These are phyloP conservation scores for Philopedon plagiatum DNA, from an alignment of 2,888 invertebrate species.

Conservation along the genomic window DNA sequence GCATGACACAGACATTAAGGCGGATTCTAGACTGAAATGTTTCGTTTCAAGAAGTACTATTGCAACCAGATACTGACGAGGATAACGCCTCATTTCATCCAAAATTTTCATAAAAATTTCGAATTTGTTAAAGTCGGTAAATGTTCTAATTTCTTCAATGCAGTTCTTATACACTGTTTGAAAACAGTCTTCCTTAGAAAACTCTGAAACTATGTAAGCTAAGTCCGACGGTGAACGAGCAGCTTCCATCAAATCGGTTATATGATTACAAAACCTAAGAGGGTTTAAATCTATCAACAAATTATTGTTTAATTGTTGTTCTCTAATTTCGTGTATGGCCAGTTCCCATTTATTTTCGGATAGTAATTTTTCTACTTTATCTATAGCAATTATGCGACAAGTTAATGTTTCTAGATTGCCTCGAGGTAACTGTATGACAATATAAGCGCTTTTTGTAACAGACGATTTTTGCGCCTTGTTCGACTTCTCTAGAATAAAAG, in stretches of 20 bases:
- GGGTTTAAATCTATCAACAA: conserved; percentile 90
- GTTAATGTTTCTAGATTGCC: conserved; percentile 95
- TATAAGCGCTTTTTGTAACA: conserved; percentile 69
- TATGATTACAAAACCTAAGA: conserved; percentile 76
- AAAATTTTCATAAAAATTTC: conserved; percentile 68
- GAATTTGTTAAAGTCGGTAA: conserved; percentile 58
- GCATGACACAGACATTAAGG: conserved; percentile 52
- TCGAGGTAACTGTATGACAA: conserved; percentile 92
- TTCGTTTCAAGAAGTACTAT: conserved; percentile 57
- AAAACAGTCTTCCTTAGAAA: conserved; percentile 83
- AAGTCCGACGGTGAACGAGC: conserved; percentile 72
- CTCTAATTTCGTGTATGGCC: conserved; percentile 85
- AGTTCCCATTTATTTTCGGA: conserved; percentile 75
- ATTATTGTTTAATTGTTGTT: conserved; percentile 91
- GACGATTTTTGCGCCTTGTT: conserved; percentile 75
- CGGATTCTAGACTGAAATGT: conserved; percentile 54
- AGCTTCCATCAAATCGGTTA: conserved; percentile 78
- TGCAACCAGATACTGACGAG: conserved; percentile 48
- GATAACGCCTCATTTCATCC: conserved; percentile 52
- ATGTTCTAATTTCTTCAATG: conserved; percentile 48
- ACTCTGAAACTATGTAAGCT: conserved; percentile 85
- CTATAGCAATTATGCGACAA: conserved; percentile 86
- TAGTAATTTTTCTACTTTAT: conserved; percentile 79
- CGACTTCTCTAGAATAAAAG: conserved; percentile 52
- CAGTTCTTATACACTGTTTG: conserved; percentile 79